A percentile compares a stretch with the other conserved stretches of the same genome.
These are phyloP conservation scores for Ctenomys sociabilis DNA, from an alignment of 2,113 vertebrate species.

Conservation along the genomic window DNA sequence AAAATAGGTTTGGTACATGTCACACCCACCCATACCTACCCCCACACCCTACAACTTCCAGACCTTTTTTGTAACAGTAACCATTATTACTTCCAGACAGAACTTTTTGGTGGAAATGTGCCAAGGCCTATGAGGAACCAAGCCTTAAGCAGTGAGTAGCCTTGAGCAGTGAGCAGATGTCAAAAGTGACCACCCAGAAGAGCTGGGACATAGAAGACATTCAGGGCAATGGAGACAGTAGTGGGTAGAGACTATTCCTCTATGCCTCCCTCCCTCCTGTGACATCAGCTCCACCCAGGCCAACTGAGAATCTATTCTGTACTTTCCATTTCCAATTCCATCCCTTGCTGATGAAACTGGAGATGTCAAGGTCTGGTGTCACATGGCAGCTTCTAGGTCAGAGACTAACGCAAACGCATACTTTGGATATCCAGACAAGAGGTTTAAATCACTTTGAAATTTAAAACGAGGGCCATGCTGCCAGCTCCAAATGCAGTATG, in stretches of 20 bases:
- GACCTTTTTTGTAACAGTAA: constrained; percentile 24
- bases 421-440: constrained; percentile 23
- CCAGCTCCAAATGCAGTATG: neutral
- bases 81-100: neutral
- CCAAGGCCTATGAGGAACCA: neutral
- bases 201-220: neutral
- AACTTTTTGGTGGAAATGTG: constrained; percentile 28
- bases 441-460: neutral
- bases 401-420: constrained; percentile 54
- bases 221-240: neutral
- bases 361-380: constrained; percentile 48
- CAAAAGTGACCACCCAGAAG: neutral
- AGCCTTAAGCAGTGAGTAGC: neutral
- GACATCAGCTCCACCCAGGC: neutral
- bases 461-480: neutral
- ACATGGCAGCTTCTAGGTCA: constrained; percentile 63
- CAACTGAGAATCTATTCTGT: neutral
- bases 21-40: constrained; percentile 17
- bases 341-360: constrained; percentile 37
- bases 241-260: neutral
- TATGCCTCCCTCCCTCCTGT: neutral
- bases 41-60: neutral
- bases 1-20: neutral
- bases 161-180: neutral
- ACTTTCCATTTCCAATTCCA: neutral